Evolutionary conservation across 2,797 vertebrate genomes (phyloP).

Genomic region (Chrosomus eos): DNA sequence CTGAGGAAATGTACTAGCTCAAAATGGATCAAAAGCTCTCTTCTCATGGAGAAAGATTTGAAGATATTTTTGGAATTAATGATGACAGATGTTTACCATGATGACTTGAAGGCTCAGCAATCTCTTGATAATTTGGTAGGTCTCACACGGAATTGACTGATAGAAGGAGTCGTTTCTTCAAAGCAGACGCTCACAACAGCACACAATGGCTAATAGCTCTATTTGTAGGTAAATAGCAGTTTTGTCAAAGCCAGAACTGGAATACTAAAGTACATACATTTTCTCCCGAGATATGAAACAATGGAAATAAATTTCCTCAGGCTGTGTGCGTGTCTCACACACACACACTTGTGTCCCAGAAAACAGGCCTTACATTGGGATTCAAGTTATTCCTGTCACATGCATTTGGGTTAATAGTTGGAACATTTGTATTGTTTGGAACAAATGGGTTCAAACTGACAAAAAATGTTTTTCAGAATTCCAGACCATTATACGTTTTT

Average conservation of each 20-base stretch:
- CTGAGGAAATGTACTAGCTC: neutral
- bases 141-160: constrained; percentile 13
- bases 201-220: constrained; percentile 3
- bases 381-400: constrained; percentile 31
- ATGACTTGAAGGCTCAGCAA: neutral
- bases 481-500: neutral
- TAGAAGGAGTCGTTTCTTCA: constrained; percentile 18
- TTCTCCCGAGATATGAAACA: constrained; percentile 17
- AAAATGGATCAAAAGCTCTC: neutral
- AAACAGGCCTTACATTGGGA: neutral
- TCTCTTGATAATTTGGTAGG: neutral
- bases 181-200: constrained; percentile 3
- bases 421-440: neutral
- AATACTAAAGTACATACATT: constrained; percentile 20
- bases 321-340: constrained; percentile 10
- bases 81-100: constrained; percentile 33
- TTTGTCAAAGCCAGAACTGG: constrained; percentile 29
- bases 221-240: constrained; percentile 37
- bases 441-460: constrained; percentile 8
- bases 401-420: constrained; percentile 23
- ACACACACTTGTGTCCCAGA: constrained; percentile 35
- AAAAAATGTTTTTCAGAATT: neutral
- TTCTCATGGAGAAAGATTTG: neutral
- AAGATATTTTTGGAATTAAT: constrained; percentile 41
- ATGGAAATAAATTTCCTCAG: constrained; percentile 13